Conservation (phyloP, 2,113 vertebrate species). For the Ictalurus furcatus region DNA sequence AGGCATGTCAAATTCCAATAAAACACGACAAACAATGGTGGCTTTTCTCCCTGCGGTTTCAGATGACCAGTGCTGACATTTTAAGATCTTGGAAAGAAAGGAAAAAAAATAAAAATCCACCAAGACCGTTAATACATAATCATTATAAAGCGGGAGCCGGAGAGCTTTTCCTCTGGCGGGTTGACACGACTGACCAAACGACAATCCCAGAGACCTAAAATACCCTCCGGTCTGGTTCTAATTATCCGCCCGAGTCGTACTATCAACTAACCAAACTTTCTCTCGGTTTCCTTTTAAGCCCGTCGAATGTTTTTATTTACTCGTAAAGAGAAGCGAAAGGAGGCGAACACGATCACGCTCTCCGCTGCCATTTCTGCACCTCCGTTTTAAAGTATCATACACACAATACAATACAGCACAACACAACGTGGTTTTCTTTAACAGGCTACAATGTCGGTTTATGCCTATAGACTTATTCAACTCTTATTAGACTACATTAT, state of each 20-base stretch:
- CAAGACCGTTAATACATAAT: neutral
- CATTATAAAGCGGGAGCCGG: neutral
- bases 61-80: conserved; percentile 10
- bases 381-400: too few relatives aligned
- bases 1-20: neutral
- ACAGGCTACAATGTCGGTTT: neutral
- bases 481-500: neutral
- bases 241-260: conserved; percentile 8
- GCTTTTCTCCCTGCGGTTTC: neutral
- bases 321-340: neutral
- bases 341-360: neutral
- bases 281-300: conserved; percentile 10
- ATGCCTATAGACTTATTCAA: neutral
- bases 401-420: neutral
- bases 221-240: conserved; percentile 34
- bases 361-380: too few relatives aligned
- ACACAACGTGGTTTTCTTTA: neutral
- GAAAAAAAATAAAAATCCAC: neutral
- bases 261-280: conserved; percentile 20
- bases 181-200: conserved; percentile 5
- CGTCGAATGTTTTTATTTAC: neutral
- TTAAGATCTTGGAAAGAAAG: neutral
- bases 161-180: conserved; percentile 18
- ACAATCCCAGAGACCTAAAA: neutral
- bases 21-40: neutral